Conservation (phyloP, 2,888 invertebrate genomes). For the Lycophotia porphyrea region DNA sequence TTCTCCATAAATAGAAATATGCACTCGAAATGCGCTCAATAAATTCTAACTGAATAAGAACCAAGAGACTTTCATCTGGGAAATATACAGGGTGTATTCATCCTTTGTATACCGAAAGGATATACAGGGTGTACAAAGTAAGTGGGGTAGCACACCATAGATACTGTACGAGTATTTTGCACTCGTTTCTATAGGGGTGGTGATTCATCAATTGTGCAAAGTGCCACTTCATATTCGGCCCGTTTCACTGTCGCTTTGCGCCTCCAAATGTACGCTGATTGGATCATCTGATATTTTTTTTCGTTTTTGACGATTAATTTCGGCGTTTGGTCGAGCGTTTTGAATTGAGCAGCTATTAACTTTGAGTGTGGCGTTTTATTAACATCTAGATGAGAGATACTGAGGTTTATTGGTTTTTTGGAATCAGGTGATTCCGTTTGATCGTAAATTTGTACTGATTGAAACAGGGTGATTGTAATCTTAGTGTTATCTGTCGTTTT, state of each 20-base stretch:
- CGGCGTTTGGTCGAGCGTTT: constrained; percentile 36
- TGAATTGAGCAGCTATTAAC: constrained; percentile 60
- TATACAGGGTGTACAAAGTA: constrained; percentile 48
- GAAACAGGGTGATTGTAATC: not conserved
- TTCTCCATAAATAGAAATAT: not conserved
- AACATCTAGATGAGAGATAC: constrained; percentile 45
- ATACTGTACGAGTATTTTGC: constrained; percentile 43
- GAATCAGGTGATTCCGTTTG: constrained; percentile 21
- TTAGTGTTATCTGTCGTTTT: not conserved
- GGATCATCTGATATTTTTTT: constrained; percentile 75
- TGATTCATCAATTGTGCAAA: constrained; percentile 87
- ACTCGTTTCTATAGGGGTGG: constrained; percentile 74
- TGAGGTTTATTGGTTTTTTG: constrained; percentile 42
- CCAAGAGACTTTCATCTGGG: constrained; percentile 33
- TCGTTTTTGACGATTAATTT: constrained; percentile 65
- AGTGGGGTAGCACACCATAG: constrained; percentile 47
- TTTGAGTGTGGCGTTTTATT: constrained; percentile 56
- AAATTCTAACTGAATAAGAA: constrained; percentile 30
- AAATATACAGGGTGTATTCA: constrained; percentile 49
- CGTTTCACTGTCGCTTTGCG: constrained; percentile 81
- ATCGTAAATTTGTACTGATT: constrained; percentile 17
- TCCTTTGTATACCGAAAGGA: constrained; percentile 51
- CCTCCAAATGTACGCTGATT: constrained; percentile 79
- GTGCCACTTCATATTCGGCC: constrained; percentile 86
- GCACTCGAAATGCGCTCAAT: constrained; percentile 5